Percentiles rank a stretch among this genome's conserved stretches.
phyloP scores from a whole-genome alignment of 23 tunicate species.

The Ascidia mentula region DNA sequence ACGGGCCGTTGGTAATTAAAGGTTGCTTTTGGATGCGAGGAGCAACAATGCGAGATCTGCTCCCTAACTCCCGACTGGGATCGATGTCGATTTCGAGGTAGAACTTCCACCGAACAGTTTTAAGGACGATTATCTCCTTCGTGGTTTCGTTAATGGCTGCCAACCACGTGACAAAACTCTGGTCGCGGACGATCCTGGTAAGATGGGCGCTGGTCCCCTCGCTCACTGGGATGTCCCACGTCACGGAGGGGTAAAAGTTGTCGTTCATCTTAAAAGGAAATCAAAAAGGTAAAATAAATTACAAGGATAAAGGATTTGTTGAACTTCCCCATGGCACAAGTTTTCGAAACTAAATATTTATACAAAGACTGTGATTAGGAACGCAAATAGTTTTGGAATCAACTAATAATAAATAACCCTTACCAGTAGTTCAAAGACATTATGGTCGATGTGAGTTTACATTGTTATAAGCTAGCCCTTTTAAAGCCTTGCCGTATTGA shows the following conservation, averaged over 20 bases:
- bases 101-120: conserved; percentile 97
- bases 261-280: conserved; percentile 89
- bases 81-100: conserved; percentile 94
- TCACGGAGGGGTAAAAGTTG: conserved; percentile 99
- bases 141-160: conserved; percentile 99
- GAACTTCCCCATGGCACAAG: no score
- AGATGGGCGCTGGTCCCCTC: conserved; percentile 97
- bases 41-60: conserved; percentile 71
- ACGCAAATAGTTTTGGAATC: no score
- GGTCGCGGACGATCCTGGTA: conserved; percentile 90
- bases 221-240: conserved; percentile 99
- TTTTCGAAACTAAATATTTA: no score
- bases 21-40: conserved; percentile 84
- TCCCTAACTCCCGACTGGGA: conserved; percentile 83
- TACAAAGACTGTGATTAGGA: no score
- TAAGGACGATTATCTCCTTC: conserved; percentile 84
- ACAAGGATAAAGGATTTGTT: no score
- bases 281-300: no score
- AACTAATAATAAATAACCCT: no score
- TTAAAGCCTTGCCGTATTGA: no score
- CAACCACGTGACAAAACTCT: conserved; percentile 97
- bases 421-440: no score
- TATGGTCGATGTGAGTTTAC: no score
- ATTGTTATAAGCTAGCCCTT: no score
- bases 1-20: conserved; percentile 45